Conservation (phyloP, 1,140 invertebrate genomes). For the Proales similis region DNA sequence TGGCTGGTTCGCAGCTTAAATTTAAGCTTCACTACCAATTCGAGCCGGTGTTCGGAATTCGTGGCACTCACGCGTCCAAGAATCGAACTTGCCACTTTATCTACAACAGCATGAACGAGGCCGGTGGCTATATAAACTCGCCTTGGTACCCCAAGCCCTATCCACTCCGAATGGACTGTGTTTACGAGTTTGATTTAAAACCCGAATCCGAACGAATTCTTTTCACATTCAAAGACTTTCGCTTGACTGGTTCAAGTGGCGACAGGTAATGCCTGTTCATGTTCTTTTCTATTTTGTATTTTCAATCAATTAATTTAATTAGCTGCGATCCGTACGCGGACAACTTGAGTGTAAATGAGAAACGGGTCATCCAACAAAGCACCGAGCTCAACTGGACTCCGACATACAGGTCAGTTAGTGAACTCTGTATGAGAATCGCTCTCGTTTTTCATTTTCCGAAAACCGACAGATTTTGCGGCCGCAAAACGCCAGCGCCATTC, state of each 20-base stretch:
- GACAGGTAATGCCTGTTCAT: constrained; percentile 1
- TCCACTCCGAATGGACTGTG: constrained; percentile 82
- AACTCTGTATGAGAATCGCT: not conserved
- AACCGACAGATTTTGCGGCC: constrained; percentile 31
- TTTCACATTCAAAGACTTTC: constrained; percentile 84
- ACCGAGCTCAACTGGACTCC: constrained; percentile 14
- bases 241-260: constrained; percentile 55
- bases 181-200: constrained; percentile 65
- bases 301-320: constrained; percentile 4
- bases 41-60: constrained; percentile 29
- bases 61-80: constrained; percentile 16
- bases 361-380: not conserved
- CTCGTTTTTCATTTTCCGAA: not conserved
- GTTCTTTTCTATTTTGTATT: not conserved
- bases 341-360: not conserved
- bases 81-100: constrained; percentile 67
- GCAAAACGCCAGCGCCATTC: constrained; percentile 4
- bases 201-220: constrained; percentile 67
- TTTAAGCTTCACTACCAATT: constrained; percentile 20
- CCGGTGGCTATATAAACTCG: constrained; percentile 84
- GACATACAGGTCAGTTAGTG: not conserved
- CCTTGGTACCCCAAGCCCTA: constrained; percentile 90
- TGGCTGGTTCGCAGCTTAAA: constrained; percentile 7
- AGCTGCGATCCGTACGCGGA: not conserved
- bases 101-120: constrained; percentile 73